A percentile compares a stretch with the other conserved stretches of the same genome.
Conservation (phyloP, 1,140 invertebrate species). For the Lanistes nyassanus region DNA sequence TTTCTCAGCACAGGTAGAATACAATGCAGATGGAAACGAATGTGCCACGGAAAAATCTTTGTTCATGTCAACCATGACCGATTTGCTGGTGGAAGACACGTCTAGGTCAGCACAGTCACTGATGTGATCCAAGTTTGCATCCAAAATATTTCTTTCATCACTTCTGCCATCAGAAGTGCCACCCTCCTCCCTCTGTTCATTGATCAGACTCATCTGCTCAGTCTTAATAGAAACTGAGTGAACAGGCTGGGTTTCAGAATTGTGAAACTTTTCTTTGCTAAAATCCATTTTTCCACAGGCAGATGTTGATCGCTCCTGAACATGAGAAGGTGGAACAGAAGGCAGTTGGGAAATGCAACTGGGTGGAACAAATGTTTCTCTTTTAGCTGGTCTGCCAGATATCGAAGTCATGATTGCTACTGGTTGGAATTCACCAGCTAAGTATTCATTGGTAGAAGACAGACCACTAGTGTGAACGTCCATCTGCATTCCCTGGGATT, state of each 20-base stretch:
- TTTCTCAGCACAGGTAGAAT: too few relatives aligned
- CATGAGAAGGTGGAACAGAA: neutral
- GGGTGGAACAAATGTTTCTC: neutral
- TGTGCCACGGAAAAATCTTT: too few relatives aligned
- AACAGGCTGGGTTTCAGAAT: neutral
- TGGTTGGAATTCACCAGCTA: constrained; percentile 7
- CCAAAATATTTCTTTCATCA: too few relatives aligned
- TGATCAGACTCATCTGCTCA: too few relatives aligned
- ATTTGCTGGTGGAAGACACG: too few relatives aligned
- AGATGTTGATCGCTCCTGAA: neutral
- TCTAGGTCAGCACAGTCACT: too few relatives aligned
- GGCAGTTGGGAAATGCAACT: neutral
- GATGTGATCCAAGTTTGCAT: too few relatives aligned
- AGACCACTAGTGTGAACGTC: neutral
- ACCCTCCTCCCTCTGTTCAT: too few relatives aligned
- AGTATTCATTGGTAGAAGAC: neutral
- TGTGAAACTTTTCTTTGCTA: neutral
- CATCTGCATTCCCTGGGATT: neutral
- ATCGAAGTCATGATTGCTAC: constrained; percentile 11
- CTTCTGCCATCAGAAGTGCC: too few relatives aligned
- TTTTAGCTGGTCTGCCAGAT: neutral
- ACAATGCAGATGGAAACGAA: too few relatives aligned
- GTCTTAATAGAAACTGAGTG: neutral
- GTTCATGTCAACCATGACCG: too few relatives aligned
- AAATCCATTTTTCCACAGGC: neutral